Percentiles rank a stretch among this genome's conserved stretches.
phyloP scores from a whole-genome alignment of 2,888 invertebrate species.

The Parapristionchus giblindavisi region DNA sequence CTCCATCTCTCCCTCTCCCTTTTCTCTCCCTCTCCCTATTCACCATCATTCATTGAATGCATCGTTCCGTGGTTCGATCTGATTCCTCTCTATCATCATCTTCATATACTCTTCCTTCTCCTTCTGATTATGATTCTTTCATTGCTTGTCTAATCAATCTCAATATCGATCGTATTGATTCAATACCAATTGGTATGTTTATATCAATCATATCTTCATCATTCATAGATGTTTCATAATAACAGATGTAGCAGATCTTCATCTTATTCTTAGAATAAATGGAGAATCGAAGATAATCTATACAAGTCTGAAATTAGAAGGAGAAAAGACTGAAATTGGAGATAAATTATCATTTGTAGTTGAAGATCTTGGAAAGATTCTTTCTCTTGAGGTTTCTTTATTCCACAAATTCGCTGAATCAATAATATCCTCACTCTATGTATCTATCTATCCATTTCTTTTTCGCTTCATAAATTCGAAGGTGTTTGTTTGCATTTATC shows the following conservation, averaged over 20 bases:
- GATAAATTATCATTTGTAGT: constrained; percentile 19
- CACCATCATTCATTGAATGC: constrained; percentile 17
- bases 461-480: no score
- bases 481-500: no score
- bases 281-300: constrained; percentile 8
- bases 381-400: not conserved
- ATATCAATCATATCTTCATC: not conserved
- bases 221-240: not conserved
- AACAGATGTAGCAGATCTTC: constrained; percentile 16
- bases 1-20: not conserved
- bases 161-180: constrained; percentile 1
- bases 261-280: not conserved
- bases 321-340: constrained; percentile 2
- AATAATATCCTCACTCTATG: no score
- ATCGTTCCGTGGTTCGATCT: not conserved
- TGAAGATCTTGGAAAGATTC: constrained; percentile 11
- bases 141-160: constrained; percentile 1
- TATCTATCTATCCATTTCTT: no score
- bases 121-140: not conserved
- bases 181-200: constrained; percentile 4
- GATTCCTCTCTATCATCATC: constrained; percentile 22
- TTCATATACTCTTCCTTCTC: constrained; percentile 15
- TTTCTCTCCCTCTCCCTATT: not conserved
- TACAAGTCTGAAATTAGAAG: constrained; percentile 19
- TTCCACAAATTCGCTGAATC: not conserved